Evolutionary conservation across 2,888 invertebrate species (phyloP).

Genomic region (Himalopsyche tibetana): DNA sequence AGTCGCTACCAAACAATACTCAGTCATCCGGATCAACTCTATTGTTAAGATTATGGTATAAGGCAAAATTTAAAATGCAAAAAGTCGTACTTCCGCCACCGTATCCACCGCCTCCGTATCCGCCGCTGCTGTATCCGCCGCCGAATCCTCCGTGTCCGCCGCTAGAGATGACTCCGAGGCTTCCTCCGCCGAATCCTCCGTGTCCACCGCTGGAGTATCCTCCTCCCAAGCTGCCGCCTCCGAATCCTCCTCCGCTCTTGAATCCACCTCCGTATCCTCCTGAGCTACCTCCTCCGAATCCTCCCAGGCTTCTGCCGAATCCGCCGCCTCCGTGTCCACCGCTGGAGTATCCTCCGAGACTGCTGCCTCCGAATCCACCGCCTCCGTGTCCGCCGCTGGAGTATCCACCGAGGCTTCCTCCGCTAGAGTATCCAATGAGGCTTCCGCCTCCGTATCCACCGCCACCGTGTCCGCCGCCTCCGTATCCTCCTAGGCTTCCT

Average conservation of each 20-base stretch:
- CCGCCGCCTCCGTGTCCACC: slow-evolving; percentile 56
- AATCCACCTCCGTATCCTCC: slow-evolving; percentile 60
- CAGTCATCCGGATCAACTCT: not conserved
- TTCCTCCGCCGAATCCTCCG: slow-evolving; percentile 55
- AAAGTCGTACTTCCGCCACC: slow-evolving; percentile 38
- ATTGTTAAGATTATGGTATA: not conserved
- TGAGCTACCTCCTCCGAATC: slow-evolving; percentile 49
- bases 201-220: slow-evolving; percentile 39
- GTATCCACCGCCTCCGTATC: slow-evolving; percentile 32
- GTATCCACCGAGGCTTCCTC: slow-evolving; percentile 50
- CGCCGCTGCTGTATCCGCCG: slow-evolving; percentile 46
- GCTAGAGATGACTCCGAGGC: slow-evolving; percentile 47
- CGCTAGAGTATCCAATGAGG: slow-evolving; percentile 39
- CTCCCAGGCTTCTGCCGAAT: slow-evolving; percentile 51
- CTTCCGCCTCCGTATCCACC: slow-evolving; percentile 48
- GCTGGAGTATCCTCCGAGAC: slow-evolving; percentile 48
- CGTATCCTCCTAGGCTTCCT: not conserved
- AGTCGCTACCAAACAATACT: not conserved
- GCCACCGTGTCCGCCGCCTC: slow-evolving; percentile 44
- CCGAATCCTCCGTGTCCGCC: slow-evolving; percentile 48
- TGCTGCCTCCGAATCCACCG: slow-evolving; percentile 54
- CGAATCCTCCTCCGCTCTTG: slow-evolving; percentile 57
- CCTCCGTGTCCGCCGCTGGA: slow-evolving; percentile 57
- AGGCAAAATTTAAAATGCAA: not conserved
- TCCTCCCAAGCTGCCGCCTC: slow-evolving; percentile 54